phyloP scores from a whole-genome alignment of 2,797 vertebrate genomes.

The Gobionotothen gibberifrons region DNA sequence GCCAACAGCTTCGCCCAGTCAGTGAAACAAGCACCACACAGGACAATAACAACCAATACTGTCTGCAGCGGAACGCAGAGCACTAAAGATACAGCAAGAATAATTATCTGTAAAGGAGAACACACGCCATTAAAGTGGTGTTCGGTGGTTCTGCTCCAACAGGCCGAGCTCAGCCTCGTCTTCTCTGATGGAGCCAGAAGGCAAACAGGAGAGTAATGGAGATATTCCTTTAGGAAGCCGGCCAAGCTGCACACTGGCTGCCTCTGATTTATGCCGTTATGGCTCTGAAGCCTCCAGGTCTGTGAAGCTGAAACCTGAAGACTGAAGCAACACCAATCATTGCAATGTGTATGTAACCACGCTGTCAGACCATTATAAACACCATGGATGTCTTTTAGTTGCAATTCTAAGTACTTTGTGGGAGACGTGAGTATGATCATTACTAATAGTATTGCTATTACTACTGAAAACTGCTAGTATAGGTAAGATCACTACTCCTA shows the following conservation, averaged over 20 bases:
- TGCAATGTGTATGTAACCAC: not conserved
- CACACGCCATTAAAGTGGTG: conserved; percentile 31
- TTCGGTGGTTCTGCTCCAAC: conserved; percentile 9
- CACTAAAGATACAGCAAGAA: conserved; percentile 34
- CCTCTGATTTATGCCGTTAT: conserved; percentile 53
- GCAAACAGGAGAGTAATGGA: conserved; percentile 42
- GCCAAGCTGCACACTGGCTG: conserved; percentile 32
- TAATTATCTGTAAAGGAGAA: conserved; percentile 57
- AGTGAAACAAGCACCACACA: conserved; percentile 23
- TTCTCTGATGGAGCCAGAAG: conserved; percentile 35
- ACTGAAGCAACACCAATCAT: conserved; percentile 22
- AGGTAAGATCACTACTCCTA: not conserved
- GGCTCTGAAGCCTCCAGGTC: conserved; percentile 31
- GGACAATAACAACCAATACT: conserved; percentile 32
- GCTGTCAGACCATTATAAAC: conserved; percentile 7
- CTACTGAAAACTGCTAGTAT: not conserved
- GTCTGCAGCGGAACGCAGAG: conserved; percentile 5
- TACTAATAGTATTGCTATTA: not conserved
- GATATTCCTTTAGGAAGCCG: conserved; percentile 29
- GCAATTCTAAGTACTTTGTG: not conserved
- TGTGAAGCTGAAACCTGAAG: conserved; percentile 30
- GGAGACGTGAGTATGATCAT: not conserved
- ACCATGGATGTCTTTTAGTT: not conserved
- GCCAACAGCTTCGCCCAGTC: conserved; percentile 27
- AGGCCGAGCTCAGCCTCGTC: conserved; percentile 16